These are phyloP conservation scores for Uria lomvia DNA, from an alignment of 2,113 vertebrate genomes.

Conservation along the genomic window DNA sequence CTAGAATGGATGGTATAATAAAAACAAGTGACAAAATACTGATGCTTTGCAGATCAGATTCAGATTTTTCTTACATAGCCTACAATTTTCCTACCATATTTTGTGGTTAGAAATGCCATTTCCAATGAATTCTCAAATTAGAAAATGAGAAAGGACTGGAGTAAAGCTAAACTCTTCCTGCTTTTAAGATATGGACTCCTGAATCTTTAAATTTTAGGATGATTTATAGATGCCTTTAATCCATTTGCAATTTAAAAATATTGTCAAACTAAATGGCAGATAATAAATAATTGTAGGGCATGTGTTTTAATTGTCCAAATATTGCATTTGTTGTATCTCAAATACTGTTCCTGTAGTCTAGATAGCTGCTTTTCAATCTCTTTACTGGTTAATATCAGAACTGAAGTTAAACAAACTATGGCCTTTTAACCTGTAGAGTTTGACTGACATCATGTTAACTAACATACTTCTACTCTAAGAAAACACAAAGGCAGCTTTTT, in stretches of 20 bases:
- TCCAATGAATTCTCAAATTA: conserved; percentile 1
- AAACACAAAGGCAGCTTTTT: conserved; percentile 55
- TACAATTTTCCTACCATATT: neutral
- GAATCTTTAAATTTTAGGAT: neutral
- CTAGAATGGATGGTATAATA: neutral
- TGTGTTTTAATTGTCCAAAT: conserved; percentile 53
- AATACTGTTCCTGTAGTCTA: conserved; percentile 7
- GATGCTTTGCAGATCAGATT: neutral
- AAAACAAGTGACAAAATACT: conserved; percentile 18
- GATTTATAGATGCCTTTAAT: neutral
- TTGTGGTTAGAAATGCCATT: neutral
- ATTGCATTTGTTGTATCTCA: conserved; percentile 39
- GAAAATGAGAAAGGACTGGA: neutral
- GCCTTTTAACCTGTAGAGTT: conserved; percentile 62
- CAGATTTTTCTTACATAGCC: neutral
- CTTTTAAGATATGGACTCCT: neutral
- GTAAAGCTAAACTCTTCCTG: neutral
- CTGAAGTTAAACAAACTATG: conserved; percentile 65
- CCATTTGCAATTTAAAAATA: neutral
- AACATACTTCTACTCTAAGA: conserved; percentile 38
- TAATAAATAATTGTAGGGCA: conserved; percentile 18
- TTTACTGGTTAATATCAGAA: conserved; percentile 55
- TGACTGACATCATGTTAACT: conserved; percentile 62
- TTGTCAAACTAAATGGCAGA: neutral
- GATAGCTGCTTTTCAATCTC: conserved; percentile 35